Evolutionary conservation across 2,113 vertebrate species (phyloP), one percentile per base, ranked within the genome.

Genomic region (Upupa epops): DNA sequence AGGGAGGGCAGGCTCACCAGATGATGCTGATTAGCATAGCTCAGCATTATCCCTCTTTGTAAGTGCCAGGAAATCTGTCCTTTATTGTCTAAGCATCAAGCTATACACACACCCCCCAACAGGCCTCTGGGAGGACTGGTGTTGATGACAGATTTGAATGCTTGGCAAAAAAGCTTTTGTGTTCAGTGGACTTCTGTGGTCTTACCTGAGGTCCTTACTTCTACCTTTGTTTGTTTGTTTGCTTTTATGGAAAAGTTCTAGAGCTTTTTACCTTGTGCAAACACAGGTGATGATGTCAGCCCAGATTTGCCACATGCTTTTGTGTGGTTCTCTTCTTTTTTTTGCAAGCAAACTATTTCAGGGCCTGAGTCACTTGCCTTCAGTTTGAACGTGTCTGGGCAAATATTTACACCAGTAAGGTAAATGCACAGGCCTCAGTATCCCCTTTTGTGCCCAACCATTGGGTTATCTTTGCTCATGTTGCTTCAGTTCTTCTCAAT

Each of bases 11-110:
- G 89, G 92, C 83, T 92, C 83, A 75, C 84, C 92, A 95, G 89
- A 88, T 92, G 92, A 96, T 97, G 93, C 88, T 29, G 17, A 95
- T 95, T 94, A 94, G 77, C 89, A 85, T 90, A 95, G 90, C 85
- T 96, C 83, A 95, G 81, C 89, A 84, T 66, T 75, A 83, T 18
- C 48, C 46, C 16, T 55, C 63, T 91, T 86, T 73, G 70, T 42
- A 34, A 75, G 80, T 4, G 45, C 83, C 87, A 92, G 90, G 61
- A 83, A 95, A 90, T 94, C 89, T 95, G 91, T 92, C 91, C 88
- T 66, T 91, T 83, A 94, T 92, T 96, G 85, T 94, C 80, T 92
- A 72, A 66, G 88, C 63, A 91, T 81, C 89, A 71, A 85, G 91
- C 87, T 14, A 93, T 48, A 93, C 55, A 68, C 77, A 55, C 52